A percentile compares a stretch with the other conserved stretches of the same genome.
These are phyloP conservation scores for Echinarachnius parma DNA, from an alignment of 53 echinoderm and acorn worm species.

Conservation along the genomic window DNA sequence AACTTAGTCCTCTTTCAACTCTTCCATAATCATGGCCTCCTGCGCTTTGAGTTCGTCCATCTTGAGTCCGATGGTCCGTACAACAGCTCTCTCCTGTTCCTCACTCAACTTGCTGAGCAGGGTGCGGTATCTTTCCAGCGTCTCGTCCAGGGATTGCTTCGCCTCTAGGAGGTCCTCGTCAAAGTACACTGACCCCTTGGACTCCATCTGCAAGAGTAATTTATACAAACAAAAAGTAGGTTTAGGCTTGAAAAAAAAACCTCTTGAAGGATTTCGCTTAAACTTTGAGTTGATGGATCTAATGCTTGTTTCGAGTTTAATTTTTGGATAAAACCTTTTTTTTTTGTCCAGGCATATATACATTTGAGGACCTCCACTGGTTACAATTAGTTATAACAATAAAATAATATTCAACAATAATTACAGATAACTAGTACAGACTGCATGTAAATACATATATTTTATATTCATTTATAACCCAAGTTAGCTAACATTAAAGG, in stretches of 20 bases:
- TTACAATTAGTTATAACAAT: no score
- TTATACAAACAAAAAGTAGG: neutral
- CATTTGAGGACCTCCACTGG: no score
- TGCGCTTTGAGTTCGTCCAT: conserved; percentile 87
- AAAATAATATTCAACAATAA: no score
- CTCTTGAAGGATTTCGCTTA: no score
- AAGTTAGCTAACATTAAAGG: no score
- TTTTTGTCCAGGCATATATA: no score
- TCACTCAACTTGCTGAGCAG: conserved; percentile 59
- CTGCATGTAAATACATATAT: no score
- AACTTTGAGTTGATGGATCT: no score
- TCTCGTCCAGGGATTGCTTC: conserved; percentile 64
- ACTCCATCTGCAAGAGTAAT: conserved; percentile 67
- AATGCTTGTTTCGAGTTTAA: no score
- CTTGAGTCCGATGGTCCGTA: conserved; percentile 73
- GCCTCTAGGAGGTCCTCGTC: conserved; percentile 79
- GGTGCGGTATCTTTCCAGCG: conserved; percentile 44
- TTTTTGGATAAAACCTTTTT: no score
- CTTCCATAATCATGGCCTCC: conserved; percentile 60
- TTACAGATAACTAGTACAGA: no score
- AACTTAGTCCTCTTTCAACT: conserved; percentile 54
- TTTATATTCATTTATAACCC: no score
- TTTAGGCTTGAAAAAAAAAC: neutral
- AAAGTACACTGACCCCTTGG: conserved; percentile 79
- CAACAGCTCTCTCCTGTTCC: conserved; percentile 60